Percentiles rank a stretch among this genome's conserved stretches.
These are phyloP conservation scores for Rhagologus leucostigma DNA, from an alignment of 2,113 vertebrate species.

Conservation along the genomic window DNA sequence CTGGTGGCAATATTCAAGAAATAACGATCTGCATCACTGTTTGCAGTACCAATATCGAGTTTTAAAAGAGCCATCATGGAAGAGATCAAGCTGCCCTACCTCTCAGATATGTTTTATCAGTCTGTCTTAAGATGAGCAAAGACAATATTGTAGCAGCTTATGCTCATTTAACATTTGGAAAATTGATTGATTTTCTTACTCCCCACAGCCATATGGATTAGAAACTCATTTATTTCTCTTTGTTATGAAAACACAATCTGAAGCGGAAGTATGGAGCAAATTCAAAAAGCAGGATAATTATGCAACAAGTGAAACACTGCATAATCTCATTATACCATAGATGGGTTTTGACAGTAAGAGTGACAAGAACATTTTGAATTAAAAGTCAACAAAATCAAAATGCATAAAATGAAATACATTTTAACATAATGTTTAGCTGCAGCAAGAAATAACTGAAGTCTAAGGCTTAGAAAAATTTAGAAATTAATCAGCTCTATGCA, in stretches of 20 bases:
- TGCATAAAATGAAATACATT: not conserved
- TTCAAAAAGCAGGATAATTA: constrained; percentile 10
- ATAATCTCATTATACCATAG: constrained; percentile 15
- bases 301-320: not conserved
- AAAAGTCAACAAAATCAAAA: constrained; percentile 37
- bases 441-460: not conserved
- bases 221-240: constrained; percentile 21
- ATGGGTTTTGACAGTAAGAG: not conserved
- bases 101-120: not conserved
- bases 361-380: not conserved
- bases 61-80: not conserved
- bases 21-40: not conserved
- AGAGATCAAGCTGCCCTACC: not conserved
- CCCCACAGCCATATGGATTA: not conserved
- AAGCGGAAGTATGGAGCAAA: not conserved
- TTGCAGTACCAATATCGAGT: not conserved
- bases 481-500: not conserved
- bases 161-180: not conserved
- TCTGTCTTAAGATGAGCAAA: not conserved
- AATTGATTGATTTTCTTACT: not conserved
- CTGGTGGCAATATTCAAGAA: not conserved
- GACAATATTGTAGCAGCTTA: not conserved
- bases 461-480: not conserved
- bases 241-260: constrained; percentile 8
- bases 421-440: not conserved